Evolutionary conservation across 2,797 vertebrate species (phyloP).

Genomic region (Poeciliopsis presidionis): DNA sequence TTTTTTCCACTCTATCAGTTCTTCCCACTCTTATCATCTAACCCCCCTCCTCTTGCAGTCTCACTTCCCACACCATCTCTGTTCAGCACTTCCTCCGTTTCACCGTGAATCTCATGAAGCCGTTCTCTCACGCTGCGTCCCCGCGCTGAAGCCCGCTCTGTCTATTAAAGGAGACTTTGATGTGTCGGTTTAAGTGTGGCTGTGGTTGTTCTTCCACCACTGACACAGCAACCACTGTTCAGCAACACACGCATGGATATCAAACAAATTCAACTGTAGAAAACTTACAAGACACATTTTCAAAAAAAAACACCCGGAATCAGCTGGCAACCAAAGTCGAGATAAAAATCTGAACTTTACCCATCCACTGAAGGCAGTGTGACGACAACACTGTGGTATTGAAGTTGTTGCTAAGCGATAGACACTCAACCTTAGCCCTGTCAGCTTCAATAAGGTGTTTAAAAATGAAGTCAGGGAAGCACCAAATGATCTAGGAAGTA

Average conservation of each 20-base stretch:
- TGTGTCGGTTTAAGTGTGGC: conserved; percentile 34
- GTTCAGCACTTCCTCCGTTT: conserved; percentile 60
- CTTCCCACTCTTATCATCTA: conserved; percentile 79
- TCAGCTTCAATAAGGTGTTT: neutral
- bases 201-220: conserved; percentile 20
- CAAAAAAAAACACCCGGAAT: neutral
- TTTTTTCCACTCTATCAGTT: conserved; percentile 78
- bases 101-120: conserved; percentile 56
- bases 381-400: neutral
- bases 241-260: neutral
- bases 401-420: neutral
- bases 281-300: neutral
- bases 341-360: conserved; percentile 1
- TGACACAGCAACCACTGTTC: conserved; percentile 14
- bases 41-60: conserved; percentile 68
- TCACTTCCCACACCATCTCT: conserved; percentile 66
- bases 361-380: neutral
- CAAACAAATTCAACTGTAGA: conserved; percentile 2
- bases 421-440: neutral
- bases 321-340: neutral
- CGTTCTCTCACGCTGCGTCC: conserved; percentile 53
- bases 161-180: conserved; percentile 45
- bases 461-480: neutral
- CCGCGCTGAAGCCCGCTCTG: conserved; percentile 21
- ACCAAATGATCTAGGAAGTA: neutral